Evolutionary conservation across 2,797 vertebrate species (phyloP), one percentile per base, ranked within the genome.

Genomic region (Poeciliopsis paucimaculata): DNA sequence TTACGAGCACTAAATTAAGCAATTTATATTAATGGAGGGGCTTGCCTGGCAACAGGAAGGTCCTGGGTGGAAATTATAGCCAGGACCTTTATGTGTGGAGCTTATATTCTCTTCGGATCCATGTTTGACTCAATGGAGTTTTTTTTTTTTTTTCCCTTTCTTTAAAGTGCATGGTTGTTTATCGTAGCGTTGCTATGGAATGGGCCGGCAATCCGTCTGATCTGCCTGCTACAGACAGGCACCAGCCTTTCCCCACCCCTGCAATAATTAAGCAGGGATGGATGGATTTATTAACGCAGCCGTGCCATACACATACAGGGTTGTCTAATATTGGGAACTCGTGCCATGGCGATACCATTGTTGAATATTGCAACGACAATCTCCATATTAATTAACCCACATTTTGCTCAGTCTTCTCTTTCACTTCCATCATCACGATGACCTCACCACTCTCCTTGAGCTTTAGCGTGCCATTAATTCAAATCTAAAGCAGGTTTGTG

Each of bases 331-430:
- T n/a, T 18, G 26, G 39, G 68, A 71, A 71, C 39, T 45, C 11
- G 5, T 70, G 66, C 66, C 23, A 39, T 41, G 41, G 20, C 4
- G 18, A 45, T n/a, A 45, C 68, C n/a, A 71, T 45, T 71, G 41
- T 71, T n/a, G 41, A 71, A 71, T 45, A 43, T 7, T 71, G 41
- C 41, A 45, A 16, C 2, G 41, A 45, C 68, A 28, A 71, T n/a
- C 12, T 71, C 68, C 66, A 70, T 70, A 71, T 71, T 71, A 71
- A 71, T 71, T 71, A 71, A 55, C 64, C 10, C 64, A 68, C 39
- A 15, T 45, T 43, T 71, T 71, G 68, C 68, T 41, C 20, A 18
- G 36, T 71, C 41, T 43, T 45, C 68, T 45, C 41, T n/a, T 71
- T 45, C 26, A 26, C 68, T n/a, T 15, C 41, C 39, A 71, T 71